Conservation (phyloP, 2,888 invertebrate genomes). For the Tinea semifulvella region DNA sequence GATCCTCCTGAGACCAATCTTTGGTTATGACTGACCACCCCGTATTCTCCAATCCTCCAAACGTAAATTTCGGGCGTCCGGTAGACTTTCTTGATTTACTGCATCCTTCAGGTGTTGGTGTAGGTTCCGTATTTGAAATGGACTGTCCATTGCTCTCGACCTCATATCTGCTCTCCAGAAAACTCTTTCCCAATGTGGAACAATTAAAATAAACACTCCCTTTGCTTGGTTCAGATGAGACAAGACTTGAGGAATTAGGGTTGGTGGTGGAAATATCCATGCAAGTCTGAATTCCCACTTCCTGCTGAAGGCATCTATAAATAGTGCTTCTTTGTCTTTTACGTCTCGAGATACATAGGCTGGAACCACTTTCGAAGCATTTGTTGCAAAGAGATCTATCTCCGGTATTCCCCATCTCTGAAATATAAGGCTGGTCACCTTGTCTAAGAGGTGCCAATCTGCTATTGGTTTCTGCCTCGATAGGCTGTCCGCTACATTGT, state of each 20-base stretch:
- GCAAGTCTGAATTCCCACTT: constrained; percentile 18
- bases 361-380: constrained; percentile 7
- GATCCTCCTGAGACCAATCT: background rate
- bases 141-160: constrained; percentile 12
- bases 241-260: constrained; percentile 21
- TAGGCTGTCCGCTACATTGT: constrained; percentile 5
- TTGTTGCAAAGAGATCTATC: constrained; percentile 15
- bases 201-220: constrained; percentile 10
- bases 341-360: constrained; percentile 11
- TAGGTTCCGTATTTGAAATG: constrained; percentile 7
- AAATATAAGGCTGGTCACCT: background rate
- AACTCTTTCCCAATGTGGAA: background rate
- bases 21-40: background rate
- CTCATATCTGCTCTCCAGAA: constrained; percentile 19
- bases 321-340: constrained; percentile 4
- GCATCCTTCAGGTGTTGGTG: constrained; percentile 17
- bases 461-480: constrained; percentile 12
- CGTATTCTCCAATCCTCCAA: constrained; percentile 11
- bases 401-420: constrained; percentile 6
- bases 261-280: constrained; percentile 23
- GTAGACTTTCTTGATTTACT: constrained; percentile 6
- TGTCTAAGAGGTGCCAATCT: constrained; percentile 12
- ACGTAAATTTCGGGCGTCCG: constrained; percentile 10
- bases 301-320: constrained; percentile 18
- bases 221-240: constrained; percentile 20